Evolutionary conservation across 2,888 invertebrate species (phyloP).

Genomic region (Drosophila anceps): DNA sequence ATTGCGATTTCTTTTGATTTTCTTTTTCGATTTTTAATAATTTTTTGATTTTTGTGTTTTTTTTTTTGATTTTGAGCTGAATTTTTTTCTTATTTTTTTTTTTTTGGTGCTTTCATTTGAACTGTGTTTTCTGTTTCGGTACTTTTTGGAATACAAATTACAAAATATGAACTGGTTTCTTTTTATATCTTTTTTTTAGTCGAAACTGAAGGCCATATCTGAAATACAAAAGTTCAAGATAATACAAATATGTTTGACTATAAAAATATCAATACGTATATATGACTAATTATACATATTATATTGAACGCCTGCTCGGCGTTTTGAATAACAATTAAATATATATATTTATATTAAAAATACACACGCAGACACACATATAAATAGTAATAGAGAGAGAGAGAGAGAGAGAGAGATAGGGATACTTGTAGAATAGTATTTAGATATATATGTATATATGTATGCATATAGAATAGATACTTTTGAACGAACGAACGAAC

Average conservation of each 20-base stretch:
- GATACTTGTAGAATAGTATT: constrained; percentile 11
- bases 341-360: constrained; percentile 26
- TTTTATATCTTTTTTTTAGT: constrained; percentile 70
- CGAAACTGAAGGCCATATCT: constrained; percentile 86
- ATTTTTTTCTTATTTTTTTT: constrained; percentile 28
- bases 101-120: constrained; percentile 56
- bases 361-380: constrained; percentile 34
- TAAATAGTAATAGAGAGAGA: constrained; percentile 25
- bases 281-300: constrained; percentile 18
- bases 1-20: constrained; percentile 44
- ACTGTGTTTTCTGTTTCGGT: constrained; percentile 67
- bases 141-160: constrained; percentile 65
- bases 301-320: constrained; percentile 12
- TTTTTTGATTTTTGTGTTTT: constrained; percentile 21
- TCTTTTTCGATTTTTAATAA: constrained; percentile 25
- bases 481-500: constrained; percentile 66
- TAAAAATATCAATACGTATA: constrained; percentile 25
- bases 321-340: constrained; percentile 26
- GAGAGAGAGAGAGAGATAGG: constrained; percentile 18
- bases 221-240: constrained; percentile 83
- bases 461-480: constrained; percentile 24
- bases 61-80: constrained; percentile 33
- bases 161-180: constrained; percentile 59
- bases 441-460: background rate
- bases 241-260: constrained; percentile 58